Base-by-base conservation (phyloP, 2,888 invertebrate genomes). In the Callyntrura guangdongensis region DNA sequence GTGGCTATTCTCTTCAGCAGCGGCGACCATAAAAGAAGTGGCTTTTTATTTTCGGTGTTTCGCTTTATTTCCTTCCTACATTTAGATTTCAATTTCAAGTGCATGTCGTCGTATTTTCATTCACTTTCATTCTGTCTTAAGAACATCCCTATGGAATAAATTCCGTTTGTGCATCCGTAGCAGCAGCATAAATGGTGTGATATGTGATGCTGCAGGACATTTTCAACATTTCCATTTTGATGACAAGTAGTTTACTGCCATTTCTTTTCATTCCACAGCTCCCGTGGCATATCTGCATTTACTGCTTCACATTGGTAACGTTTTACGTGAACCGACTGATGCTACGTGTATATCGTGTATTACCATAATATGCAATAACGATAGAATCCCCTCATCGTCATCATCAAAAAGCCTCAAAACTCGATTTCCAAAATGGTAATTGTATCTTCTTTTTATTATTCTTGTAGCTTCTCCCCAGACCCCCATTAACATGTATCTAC, bases 31-130 rank as follows among this genome's bases (percentile, higher is more conserved):
- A 4, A 36, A 36, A 69, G 12, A 53, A 53, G n/a, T 69, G 27
- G 4, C 25, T 64, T 20, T 9, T 36, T 14, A 69, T 3, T 69
- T 69, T 69, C 67, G n/a, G 27, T 69, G 67, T 69, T 27, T 27
- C 61, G 67, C 53, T 69, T 69, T 14, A n/a, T n/a, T 69, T 69
- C n/a, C 27, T 27, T 69, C n/a, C 8, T 22, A 64, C 36, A 4
- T 36, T 69, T 4, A 36, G 67, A n/a, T 69, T 69, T 69, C 67
- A 69, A 69, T 69, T 69, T 69, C 36, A 69, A 69, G 67, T 36
- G n/a, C 67, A 25, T 25, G 25, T 64, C 11, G 17, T 59, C 67
- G 12, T 53, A 53, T 36, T 69, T 9, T 4, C 36, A 12, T 69
- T 14, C 36, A 36, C 27, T 27, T n/a, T n/a, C n/a, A n/a, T n/a